phyloP scores from a whole-genome alignment of 2,113 vertebrate species.

The Plestiodon gilberti region DNA sequence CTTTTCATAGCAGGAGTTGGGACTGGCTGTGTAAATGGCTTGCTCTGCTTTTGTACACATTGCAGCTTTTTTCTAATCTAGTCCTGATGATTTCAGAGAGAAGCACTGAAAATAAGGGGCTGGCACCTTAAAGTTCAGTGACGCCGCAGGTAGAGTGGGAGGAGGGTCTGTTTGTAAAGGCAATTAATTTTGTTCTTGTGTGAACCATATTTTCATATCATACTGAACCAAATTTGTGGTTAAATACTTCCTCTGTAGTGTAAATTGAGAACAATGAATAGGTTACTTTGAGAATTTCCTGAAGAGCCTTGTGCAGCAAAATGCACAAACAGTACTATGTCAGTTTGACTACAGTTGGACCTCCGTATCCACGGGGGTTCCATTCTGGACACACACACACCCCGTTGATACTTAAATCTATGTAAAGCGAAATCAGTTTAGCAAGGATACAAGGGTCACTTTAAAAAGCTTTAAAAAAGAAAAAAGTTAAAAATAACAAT shows the following conservation, averaged over 20 bases:
- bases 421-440: no score
- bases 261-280: not conserved
- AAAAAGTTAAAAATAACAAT: no score
- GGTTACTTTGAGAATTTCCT: not conserved
- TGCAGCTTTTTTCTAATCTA: not conserved
- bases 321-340: not conserved
- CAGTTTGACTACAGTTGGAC: no score
- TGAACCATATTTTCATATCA: no score
- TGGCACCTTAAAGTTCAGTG: not conserved
- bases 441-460: no score
- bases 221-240: not conserved
- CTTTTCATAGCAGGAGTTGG: not conserved
- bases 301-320: not conserved
- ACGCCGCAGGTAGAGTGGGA: not conserved
- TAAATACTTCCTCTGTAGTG: not conserved
- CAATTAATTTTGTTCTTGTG: not conserved
- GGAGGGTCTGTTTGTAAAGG: not conserved
- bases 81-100: not conserved
- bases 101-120: not conserved
- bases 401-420: no score
- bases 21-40: not conserved
- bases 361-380: no score
- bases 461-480: no score
- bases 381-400: no score
- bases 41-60: not conserved